Percentiles rank a stretch among this genome's conserved stretches.
phyloP scores from a whole-genome alignment of 2,888 invertebrate genomes.

The Notodonta dromedarius region DNA sequence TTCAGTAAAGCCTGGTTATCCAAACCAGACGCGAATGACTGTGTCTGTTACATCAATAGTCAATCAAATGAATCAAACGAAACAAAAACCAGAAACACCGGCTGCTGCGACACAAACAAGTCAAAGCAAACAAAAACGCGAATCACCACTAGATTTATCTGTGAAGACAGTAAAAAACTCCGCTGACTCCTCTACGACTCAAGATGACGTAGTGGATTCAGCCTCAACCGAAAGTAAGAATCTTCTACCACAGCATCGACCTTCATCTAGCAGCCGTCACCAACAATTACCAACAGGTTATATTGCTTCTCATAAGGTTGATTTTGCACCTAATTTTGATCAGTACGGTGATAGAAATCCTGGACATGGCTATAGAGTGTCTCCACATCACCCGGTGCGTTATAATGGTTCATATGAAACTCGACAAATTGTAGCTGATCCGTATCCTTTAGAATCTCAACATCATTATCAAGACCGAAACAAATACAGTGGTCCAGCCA shows the following conservation, averaged over 20 bases:
- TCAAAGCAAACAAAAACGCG: slow-evolving; percentile 84
- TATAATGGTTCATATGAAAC: slow-evolving; percentile 69
- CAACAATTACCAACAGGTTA: slow-evolving; percentile 52
- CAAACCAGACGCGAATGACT: slow-evolving; percentile 75
- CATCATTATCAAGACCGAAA: slow-evolving; percentile 65
- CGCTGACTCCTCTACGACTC: slow-evolving; percentile 94
- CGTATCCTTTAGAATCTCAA: slow-evolving; percentile 68
- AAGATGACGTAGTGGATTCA: slow-evolving; percentile 85
- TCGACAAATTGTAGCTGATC: slow-evolving; percentile 57
- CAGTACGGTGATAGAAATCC: slow-evolving; percentile 71
- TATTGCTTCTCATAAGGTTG: slow-evolving; percentile 87
- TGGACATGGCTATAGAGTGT: slow-evolving; percentile 51
- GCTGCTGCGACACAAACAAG: slow-evolving; percentile 80
- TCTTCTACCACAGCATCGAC: slow-evolving; percentile 59
- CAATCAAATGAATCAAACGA: slow-evolving; percentile 77
- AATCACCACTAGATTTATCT: slow-evolving; percentile 94
- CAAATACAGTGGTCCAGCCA: slow-evolving; percentile 58
- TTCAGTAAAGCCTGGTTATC: slow-evolving; percentile 65
- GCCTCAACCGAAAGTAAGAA: slow-evolving; percentile 66
- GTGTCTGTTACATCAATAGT: slow-evolving; percentile 79
- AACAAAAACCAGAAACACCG: slow-evolving; percentile 89
- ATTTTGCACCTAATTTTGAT: slow-evolving; percentile 90
- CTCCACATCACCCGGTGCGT: slow-evolving; percentile 54
- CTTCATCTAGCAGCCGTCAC: slow-evolving; percentile 57
- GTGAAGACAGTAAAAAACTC: slow-evolving; percentile 95